phyloP scores from a whole-genome alignment of 2,888 invertebrate species.

The Agrochola lychnidis region DNA sequence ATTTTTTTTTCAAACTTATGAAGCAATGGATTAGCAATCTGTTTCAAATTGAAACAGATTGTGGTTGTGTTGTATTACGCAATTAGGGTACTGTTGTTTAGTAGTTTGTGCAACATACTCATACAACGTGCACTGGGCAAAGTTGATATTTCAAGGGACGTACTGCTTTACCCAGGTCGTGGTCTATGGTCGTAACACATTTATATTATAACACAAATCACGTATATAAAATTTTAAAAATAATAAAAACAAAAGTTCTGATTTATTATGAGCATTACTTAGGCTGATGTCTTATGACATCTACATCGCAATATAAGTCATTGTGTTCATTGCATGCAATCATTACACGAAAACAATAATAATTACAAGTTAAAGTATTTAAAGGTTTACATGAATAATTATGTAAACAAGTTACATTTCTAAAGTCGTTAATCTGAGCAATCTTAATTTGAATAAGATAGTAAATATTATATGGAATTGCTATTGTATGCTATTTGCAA shows the following conservation, averaged over 20 bases:
- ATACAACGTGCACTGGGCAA: background rate
- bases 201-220: slow-evolving; percentile 17
- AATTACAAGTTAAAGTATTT: slow-evolving; percentile 15
- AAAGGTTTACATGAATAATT: slow-evolving; percentile 16
- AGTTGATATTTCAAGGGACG: background rate
- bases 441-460: slow-evolving; percentile 31
- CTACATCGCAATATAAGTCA: slow-evolving; percentile 5
- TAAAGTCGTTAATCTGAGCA: slow-evolving; percentile 46
- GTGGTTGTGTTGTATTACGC: too few species aligned
- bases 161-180: background rate
- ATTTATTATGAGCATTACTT: slow-evolving; percentile 18
- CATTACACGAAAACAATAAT: background rate
- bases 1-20: too few species aligned
- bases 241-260: background rate
- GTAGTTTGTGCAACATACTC: background rate
- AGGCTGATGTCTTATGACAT: background rate
- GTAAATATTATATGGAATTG: slow-evolving; percentile 25
- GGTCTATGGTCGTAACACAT: slow-evolving; percentile 13
- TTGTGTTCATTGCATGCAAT: slow-evolving; percentile 15
- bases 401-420: slow-evolving; percentile 29
- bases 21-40: too few species aligned
- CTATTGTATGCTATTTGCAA: slow-evolving; percentile 47
- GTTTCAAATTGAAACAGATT: too few species aligned
- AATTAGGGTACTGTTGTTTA: background rate
- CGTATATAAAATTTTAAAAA: slow-evolving; percentile 12